Percentiles rank a stretch among this genome's conserved stretches.
phyloP scores from a whole-genome alignment of 2,888 invertebrate genomes.

The Panorpa germanica region DNA sequence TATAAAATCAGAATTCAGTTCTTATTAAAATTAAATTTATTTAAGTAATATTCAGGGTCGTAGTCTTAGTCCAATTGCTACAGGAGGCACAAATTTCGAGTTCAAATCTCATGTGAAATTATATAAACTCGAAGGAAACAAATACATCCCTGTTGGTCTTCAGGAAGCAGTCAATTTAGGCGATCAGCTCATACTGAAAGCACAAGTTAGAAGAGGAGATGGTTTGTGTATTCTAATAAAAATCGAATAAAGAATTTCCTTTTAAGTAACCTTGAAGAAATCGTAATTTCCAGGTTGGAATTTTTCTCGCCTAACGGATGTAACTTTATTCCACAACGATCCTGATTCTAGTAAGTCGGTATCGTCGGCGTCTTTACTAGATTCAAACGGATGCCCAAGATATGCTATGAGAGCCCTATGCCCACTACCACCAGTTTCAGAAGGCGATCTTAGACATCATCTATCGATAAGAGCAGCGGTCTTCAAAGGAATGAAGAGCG shows the following conservation, averaged over 20 bases:
- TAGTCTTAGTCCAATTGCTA: too few relatives aligned
- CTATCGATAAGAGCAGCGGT: slow-evolving; percentile 31
- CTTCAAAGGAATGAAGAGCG: slow-evolving; percentile 36
- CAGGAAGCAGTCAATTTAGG: slow-evolving; percentile 34
- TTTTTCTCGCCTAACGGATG: slow-evolving; percentile 31
- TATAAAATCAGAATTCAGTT: too few relatives aligned
- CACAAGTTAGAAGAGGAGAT: slow-evolving; percentile 30
- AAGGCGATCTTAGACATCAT: slow-evolving; percentile 24
- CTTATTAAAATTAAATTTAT: too few relatives aligned
- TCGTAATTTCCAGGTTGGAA: slow-evolving; percentile 25
- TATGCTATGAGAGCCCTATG: slow-evolving; percentile 26
- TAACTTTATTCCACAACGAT: slow-evolving; percentile 24
- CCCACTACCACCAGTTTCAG: slow-evolving; percentile 23
- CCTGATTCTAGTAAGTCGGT: slow-evolving; percentile 18
- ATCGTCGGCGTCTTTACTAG: slow-evolving; percentile 24
- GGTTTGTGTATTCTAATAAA: slow-evolving; percentile 21
- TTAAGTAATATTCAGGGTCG: too few relatives aligned
- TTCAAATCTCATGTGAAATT: too few relatives aligned
- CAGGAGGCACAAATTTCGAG: too few relatives aligned
- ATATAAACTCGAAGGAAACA: too few relatives aligned
- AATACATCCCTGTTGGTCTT: too few relatives aligned
- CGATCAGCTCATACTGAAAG: slow-evolving; percentile 32
- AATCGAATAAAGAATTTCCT: not conserved
- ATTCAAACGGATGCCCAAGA: slow-evolving; percentile 26
- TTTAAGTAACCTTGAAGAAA: not conserved